Conservation (phyloP, 2,888 invertebrate species). For the Noctuana brunneofusca region DNA sequence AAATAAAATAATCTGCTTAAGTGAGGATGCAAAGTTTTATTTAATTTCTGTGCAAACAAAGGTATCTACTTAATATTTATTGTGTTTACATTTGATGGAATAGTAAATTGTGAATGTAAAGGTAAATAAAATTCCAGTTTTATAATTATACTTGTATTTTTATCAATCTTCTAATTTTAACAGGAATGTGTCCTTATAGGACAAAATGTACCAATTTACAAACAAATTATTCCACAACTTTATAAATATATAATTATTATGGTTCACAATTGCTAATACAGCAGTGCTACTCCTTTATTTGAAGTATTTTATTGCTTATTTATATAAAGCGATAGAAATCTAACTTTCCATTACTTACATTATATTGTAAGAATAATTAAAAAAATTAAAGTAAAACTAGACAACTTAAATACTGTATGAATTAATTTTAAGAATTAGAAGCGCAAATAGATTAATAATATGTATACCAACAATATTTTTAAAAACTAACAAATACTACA, state of each 20-base stretch:
- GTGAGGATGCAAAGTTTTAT: slow-evolving; percentile 44
- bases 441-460: background rate
- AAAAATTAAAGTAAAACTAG: too few relatives aligned
- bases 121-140: slow-evolving; percentile 43
- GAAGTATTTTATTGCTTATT: background rate
- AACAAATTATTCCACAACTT: slow-evolving; percentile 19
- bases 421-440: background rate
- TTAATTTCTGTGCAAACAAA: slow-evolving; percentile 29
- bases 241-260: slow-evolving; percentile 25
- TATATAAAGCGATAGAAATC: background rate
- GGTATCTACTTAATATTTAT: slow-evolving; percentile 28
- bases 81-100: slow-evolving; percentile 28
- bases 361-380: too few relatives aligned
- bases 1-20: slow-evolving; percentile 73
- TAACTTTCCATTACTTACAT: background rate
- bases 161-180: slow-evolving; percentile 51
- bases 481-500: background rate
- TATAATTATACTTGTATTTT: slow-evolving; percentile 47
- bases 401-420: too few relatives aligned
- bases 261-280: slow-evolving; percentile 2
- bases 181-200: slow-evolving; percentile 71
- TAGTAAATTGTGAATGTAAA: too few relatives aligned
- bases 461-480: background rate
- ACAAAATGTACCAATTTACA: slow-evolving; percentile 40
- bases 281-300: background rate